A percentile compares a stretch with the other conserved stretches of the same genome.
Conservation (phyloP, 2,888 invertebrate species). For the Cantharis rufa region DNA sequence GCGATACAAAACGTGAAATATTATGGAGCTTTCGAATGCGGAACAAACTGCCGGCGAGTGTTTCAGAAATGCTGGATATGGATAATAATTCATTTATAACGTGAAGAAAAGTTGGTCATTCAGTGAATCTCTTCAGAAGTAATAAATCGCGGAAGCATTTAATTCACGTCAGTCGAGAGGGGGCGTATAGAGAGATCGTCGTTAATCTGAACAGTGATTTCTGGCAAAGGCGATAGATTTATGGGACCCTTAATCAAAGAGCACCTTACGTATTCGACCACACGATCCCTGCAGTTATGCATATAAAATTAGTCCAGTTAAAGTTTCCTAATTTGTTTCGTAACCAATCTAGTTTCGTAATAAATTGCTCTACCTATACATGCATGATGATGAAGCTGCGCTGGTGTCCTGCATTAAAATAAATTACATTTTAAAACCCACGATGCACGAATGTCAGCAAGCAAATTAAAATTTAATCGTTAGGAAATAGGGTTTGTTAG, state of each 20-base stretch:
- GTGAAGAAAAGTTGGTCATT: conserved; percentile 23
- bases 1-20: too few relatives aligned
- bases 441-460: conserved; percentile 16
- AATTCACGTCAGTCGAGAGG: conserved; percentile 36
- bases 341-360: conserved; percentile 2
- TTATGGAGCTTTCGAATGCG: not conserved
- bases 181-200: conserved; percentile 36
- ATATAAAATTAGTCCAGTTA: conserved; percentile 11
- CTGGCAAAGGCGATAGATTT: conserved; percentile 37
- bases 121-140: conserved; percentile 28
- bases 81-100: conserved; percentile 22
- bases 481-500: conserved; percentile 28
- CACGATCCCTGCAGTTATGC: conserved; percentile 12
- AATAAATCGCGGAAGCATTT: conserved; percentile 36
- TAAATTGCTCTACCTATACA: not conserved
- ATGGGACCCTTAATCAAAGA: conserved; percentile 37
- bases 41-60: not conserved
- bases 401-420: conserved; percentile 18
- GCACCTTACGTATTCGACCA: conserved; percentile 27
- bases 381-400: not conserved
- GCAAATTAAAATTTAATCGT: conserved; percentile 30
- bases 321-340: conserved; percentile 5
- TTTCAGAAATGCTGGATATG: not conserved
- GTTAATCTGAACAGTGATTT: conserved; percentile 38
- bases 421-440: conserved; percentile 17